Base-by-base conservation (phyloP, 64 coral and sea anemone genomes). In the Pocillopora verrucosa region DNA sequence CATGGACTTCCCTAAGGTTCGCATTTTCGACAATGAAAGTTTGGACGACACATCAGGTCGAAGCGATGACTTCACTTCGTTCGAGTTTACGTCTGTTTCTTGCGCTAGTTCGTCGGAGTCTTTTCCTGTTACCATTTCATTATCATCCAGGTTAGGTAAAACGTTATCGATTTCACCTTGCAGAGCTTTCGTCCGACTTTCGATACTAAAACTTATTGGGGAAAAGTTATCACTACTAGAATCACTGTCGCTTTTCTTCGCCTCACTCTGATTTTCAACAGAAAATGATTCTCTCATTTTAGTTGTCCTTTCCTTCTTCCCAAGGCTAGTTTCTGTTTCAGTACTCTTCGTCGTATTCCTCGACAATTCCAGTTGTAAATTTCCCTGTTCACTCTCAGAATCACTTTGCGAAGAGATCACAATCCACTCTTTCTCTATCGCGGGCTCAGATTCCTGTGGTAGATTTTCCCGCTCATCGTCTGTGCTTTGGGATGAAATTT, bases 401-500 rank as follows among this genome's bases (percentile, higher is more conserved):
- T 68, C 68, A 20, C 77, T 41, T 80, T 89, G 63, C 19, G 65
- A 74, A 15, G 88, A 81, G 35, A 90, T 82, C 11, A 70, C 45
- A 34, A 69, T 79, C 13, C 2, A 77, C 13, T 74, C 83, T 67
- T n/a, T 68, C 5, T 24, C 16, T 38, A 34, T 1, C 12, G 20
- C 12, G 20, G 82, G 63, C 13, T 51, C 16, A 56, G 82, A 72
- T 45, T 72, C 65, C 70, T 85, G 82, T 22, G 80, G 67, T 11
- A 19, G n/a, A 67, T 34, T 38, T 68, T 30, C 34, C 63, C 22
- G 17, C 10, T 85, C 82, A 20, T 85, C 64, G 36, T 85, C 82
- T 25, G 63, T 57, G 57, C 82, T 38, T 10, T 72, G 82, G 17
- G 82, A 85, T 2, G 82, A 85, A 70, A 85, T 85, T 85, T 85